These are phyloP conservation scores for Labeo calbasu DNA, from an alignment of 2,797 vertebrate genomes.

Conservation along the genomic window DNA sequence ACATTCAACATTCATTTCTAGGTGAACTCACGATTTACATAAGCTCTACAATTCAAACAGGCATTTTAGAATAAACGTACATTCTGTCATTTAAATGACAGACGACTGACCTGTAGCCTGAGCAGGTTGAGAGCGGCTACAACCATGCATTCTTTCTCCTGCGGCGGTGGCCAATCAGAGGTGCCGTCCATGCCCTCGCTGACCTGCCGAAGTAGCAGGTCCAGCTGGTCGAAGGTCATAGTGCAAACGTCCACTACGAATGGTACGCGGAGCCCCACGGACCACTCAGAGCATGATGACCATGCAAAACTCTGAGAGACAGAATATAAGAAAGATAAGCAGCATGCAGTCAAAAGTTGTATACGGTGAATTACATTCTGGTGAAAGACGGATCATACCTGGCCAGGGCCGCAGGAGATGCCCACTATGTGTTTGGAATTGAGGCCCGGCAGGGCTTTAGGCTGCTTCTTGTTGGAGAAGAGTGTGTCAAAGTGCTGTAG, in stretches of 20 bases:
- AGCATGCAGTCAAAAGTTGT: not conserved
- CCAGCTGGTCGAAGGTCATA: slow-evolving; percentile 96
- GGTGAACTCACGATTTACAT: not conserved
- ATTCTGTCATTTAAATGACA: not conserved
- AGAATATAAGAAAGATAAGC: not conserved
- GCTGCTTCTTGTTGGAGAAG: slow-evolving; percentile 94
- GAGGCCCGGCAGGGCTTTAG: slow-evolving; percentile 89
- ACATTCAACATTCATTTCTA: not conserved
- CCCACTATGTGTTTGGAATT: slow-evolving; percentile 96
- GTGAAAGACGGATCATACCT: slow-evolving; percentile 75
- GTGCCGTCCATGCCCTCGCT: slow-evolving; percentile 98
- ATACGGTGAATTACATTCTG: not conserved
- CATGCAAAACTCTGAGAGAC: slow-evolving; percentile 90
- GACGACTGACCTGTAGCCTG: slow-evolving; percentile 87
- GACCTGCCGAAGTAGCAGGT: slow-evolving; percentile 92
- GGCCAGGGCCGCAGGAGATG: slow-evolving; percentile 94
- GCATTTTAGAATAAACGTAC: not conserved
- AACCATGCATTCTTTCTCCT: slow-evolving; percentile 98
- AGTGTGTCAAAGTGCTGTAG: slow-evolving; percentile 98
- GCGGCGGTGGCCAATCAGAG: slow-evolving; percentile 95
- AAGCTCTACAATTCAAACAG: not conserved
- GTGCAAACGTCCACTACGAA: slow-evolving; percentile 97
- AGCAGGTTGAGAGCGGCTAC: slow-evolving; percentile 93
- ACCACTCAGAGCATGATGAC: slow-evolving; percentile 98
- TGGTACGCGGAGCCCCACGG: slow-evolving; percentile 92